Evolutionary conservation across 2,888 invertebrate species (phyloP).

Genomic region (Meghimatium bilineatum): DNA sequence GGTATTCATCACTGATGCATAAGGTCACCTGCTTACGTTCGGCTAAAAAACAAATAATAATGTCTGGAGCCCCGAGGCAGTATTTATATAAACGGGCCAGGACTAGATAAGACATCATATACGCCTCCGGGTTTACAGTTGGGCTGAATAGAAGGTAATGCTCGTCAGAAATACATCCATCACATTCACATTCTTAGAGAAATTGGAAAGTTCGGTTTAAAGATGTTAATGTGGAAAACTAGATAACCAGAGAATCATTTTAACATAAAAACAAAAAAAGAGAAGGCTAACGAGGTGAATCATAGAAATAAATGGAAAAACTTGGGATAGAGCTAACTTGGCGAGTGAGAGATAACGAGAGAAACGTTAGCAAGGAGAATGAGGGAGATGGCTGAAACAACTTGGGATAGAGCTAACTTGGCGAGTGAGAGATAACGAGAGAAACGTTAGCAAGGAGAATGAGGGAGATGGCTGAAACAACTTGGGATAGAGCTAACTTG

Average conservation of each 20-base stretch:
- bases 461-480: too few relatives aligned
- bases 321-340: too few relatives aligned
- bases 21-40: not conserved
- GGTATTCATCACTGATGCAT: not conserved
- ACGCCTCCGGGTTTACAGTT: not conserved
- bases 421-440: not conserved
- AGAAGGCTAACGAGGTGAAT: not conserved
- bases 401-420: not conserved
- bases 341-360: not conserved
- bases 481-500: too few relatives aligned
- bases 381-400: not conserved
- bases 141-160: not conserved
- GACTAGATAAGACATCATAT: not conserved
- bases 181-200: not conserved
- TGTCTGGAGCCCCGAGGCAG: not conserved
- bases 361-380: not conserved
- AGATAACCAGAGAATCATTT: not conserved
- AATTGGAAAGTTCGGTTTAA: not conserved
- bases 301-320: not conserved
- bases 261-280: not conserved
- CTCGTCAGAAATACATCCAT: constrained; percentile 1
- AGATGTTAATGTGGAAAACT: not conserved
- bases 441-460: not conserved
- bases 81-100: not conserved
- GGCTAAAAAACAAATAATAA: not conserved